A percentile compares a stretch with the other conserved stretches of the same genome.
Evolutionary conservation across 2,113 vertebrate genomes (phyloP).

Genomic region (Bambusicola thoracicus): DNA sequence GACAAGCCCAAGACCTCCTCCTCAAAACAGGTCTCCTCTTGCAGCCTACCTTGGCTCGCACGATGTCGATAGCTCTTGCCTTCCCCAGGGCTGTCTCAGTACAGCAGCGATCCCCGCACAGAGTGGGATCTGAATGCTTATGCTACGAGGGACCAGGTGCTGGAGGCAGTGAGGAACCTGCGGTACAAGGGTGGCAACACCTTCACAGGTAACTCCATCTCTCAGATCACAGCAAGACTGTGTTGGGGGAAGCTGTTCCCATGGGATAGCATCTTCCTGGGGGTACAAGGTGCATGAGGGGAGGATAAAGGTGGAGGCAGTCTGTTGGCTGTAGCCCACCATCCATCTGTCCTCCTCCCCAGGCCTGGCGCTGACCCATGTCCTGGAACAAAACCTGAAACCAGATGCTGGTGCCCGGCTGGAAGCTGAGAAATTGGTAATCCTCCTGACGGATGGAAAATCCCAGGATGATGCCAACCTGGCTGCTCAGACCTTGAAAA

Average conservation of each 20-base stretch:
- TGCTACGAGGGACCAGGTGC: conserved; percentile 82
- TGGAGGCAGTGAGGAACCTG: conserved; percentile 84
- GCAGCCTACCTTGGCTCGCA: background rate
- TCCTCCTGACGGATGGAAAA: conserved; percentile 93
- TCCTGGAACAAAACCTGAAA: conserved; percentile 87
- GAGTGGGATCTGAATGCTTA: conserved; percentile 92
- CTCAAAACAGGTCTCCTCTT: background rate
- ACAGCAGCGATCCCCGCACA: conserved; percentile 91
- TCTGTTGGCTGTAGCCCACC: background rate
- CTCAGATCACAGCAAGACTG: background rate
- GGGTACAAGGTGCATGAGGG: background rate
- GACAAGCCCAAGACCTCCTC: rapidly evolving
- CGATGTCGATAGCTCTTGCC: background rate
- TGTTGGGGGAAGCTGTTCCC: background rate
- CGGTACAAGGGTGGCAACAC: conserved; percentile 94
- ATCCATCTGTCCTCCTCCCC: background rate
- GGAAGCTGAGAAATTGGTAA: conserved; percentile 78
- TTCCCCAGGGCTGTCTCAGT: conserved; percentile 89
- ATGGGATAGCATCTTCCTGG: rapidly evolving
- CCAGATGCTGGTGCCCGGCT: conserved; percentile 78
- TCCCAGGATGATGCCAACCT: conserved; percentile 90
- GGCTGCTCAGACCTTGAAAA: conserved; percentile 83
- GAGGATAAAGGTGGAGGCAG: background rate
- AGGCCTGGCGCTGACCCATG: conserved; percentile 91
- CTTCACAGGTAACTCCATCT: conserved; percentile 84